Base-by-base conservation (phyloP, 2,797 vertebrate species). In the Poeciliopsis turneri region DNA sequence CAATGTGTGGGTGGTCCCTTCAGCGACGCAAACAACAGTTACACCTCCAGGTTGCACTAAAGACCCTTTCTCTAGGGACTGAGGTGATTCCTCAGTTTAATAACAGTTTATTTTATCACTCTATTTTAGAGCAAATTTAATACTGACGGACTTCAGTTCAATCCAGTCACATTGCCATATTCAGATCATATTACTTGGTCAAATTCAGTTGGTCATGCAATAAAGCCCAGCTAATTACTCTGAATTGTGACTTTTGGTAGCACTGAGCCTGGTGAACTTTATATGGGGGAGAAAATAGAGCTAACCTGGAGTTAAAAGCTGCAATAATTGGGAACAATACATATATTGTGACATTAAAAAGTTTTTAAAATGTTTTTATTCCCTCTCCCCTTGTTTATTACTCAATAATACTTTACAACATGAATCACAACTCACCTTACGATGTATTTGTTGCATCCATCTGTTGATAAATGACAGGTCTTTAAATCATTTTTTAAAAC, bases 1-100 rank as follows among this genome's bases (percentile, higher is more conserved):
- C 79, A 80, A 76, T 87, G 87, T 88, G 81, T 83, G 93, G 93
- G 94, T 94, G 93, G 94, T 94, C 94, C 83, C 25, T 69, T 43
- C 76, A 55, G 76, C 45, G 80, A 86, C 78, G 75, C 49, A 79
- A 86, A 88, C 92, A 87, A 78, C 78, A 72, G 82, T 86, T 77
- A 78, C 80, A 86, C 64, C 78, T 74, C 76, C 74, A 46, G 59
- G 43, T 83, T 84, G 77, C 55, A 78, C 82, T 61, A 78, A 81
- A 80, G 77, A 64, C 81, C 71, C 75, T 86, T 84, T 77, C 81
- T 90, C 55, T 46, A 15, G n/a, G 68, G 51, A 51, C 11, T 72
- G 49, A 20, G 36, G 46, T 75, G 28, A 30, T 70, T 80, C 79
- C 80, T 81, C 84, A n/a, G n/a, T 43, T 2, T 69, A 43, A 69